Conservation (phyloP, 35 echinoderm and acorn worm species). For the Ptychodera flava region DNA sequence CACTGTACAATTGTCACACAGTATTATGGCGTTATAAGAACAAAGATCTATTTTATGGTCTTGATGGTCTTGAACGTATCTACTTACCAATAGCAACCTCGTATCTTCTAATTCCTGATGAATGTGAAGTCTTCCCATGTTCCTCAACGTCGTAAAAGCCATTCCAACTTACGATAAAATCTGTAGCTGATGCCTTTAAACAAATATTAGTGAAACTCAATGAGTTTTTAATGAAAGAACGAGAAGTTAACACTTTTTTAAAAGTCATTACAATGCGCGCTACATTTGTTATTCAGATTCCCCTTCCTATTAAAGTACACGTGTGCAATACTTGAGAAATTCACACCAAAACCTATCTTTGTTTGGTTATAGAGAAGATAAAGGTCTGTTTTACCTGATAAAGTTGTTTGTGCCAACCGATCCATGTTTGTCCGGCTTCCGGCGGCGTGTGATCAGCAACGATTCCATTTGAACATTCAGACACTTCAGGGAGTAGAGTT, state of each 20-base stretch:
- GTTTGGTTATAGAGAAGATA: too few species aligned
- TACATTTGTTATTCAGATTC: too few species aligned
- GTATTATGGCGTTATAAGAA: background rate
- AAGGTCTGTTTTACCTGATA: too few species aligned
- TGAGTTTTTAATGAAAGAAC: too few species aligned
- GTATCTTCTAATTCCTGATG: constrained; percentile 28
- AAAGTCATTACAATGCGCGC: too few species aligned
- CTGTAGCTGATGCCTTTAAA: constrained; percentile 12
- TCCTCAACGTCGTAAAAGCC: constrained; percentile 41
- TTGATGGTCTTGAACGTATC: background rate
- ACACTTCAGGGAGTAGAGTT: background rate
- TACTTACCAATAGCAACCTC: constrained; percentile 25
- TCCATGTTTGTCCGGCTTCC: constrained; percentile 13
- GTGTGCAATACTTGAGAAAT: too few species aligned
- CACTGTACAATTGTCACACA: background rate
- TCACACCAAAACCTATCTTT: too few species aligned
- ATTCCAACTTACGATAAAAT: constrained; percentile 24
- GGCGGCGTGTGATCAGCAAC: constrained; percentile 36
- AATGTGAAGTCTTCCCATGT: constrained; percentile 17
- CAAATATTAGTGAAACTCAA: too few species aligned
- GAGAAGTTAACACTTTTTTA: too few species aligned
- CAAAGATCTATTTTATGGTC: background rate
- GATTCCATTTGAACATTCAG: constrained; percentile 32
- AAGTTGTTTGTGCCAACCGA: constrained; percentile 8
- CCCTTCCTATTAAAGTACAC: too few species aligned